Evolutionary conservation across 2,113 vertebrate species (phyloP), one percentile per base, ranked within the genome.

Genomic region (Cyphomyrus plagiostoma): DNA sequence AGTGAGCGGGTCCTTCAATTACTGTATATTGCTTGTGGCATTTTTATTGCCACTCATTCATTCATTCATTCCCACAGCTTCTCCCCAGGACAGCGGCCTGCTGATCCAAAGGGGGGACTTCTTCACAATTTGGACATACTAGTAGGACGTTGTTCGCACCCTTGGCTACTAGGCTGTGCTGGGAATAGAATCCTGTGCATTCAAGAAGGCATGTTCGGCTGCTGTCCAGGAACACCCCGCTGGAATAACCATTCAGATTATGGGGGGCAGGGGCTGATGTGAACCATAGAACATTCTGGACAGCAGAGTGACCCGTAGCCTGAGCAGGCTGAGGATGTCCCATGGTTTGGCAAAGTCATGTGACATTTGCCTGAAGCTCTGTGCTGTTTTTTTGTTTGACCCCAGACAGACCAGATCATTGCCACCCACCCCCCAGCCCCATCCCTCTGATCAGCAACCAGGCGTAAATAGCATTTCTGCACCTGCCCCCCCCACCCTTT

Each of bases 31-130:
- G 77, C 66, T 83, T 58, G 52, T 89, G 89, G 23, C 86, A 46
- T 80, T 52, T 87, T 87, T 87, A 85, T 85, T 88, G 50, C 19
- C 66, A 39, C 48, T 88, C 66, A 23, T n/a, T 62, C 58, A 62
- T 62, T 66, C 45, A 49, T 77, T 86, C 35, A n/a, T 26, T 46
- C 46, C 26, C 48, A 74, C 46, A 74, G 23, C 46, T 70, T 70
- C 74, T 66, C n/a, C 53, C 80, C 77, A 46, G 11, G 10, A 56
- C 8, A 62, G 10, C 15, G 1, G 84, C 17, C n/a, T 30, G 80
- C 7, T 48, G 46, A 86, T 66, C 23, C 15, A 42, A 21, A 35
- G n/a, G 39, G 58, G 89, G 30, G 58, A 1, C 26, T 83, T 89
- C 66, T 82, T 30, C n/a, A 50, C 88, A 17, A 50, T 89, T 77